Evolutionary conservation across 2,888 invertebrate genomes (phyloP).

Genomic region (Endomychus coccineus): DNA sequence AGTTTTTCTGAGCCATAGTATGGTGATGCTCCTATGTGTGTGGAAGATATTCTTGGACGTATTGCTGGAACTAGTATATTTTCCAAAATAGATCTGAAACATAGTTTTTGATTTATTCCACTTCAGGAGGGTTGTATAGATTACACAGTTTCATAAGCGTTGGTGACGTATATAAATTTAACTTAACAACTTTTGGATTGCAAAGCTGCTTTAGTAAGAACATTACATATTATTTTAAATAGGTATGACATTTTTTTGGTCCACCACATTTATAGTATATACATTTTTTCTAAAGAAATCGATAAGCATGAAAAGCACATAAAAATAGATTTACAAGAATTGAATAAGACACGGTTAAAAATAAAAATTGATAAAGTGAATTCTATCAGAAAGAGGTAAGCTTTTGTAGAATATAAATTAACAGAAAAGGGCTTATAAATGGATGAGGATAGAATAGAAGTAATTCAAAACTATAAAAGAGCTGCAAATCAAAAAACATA

Average conservation of each 20-base stretch:
- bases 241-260: slow-evolving; percentile 6
- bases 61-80: slow-evolving; percentile 4
- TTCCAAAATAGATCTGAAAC: slow-evolving; percentile 8
- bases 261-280: slow-evolving; percentile 7
- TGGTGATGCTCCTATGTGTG: slow-evolving; percentile 6
- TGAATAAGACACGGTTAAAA: slow-evolving; percentile 8
- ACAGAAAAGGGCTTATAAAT: slow-evolving; percentile 4
- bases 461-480: slow-evolving; percentile 5
- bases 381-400: slow-evolving; percentile 4
- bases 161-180: slow-evolving; percentile 5
- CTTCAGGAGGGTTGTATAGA: slow-evolving; percentile 2
- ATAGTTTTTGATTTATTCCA: slow-evolving; percentile 9
- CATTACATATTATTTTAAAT: slow-evolving; percentile 6
- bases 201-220: slow-evolving; percentile 8
- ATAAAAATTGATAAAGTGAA: slow-evolving; percentile 6
- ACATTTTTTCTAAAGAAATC: slow-evolving; percentile 4
- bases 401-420: slow-evolving; percentile 7
- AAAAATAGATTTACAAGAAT: slow-evolving; percentile 5
- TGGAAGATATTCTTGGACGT: slow-evolving; percentile 7
- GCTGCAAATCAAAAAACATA: slow-evolving; percentile 8
- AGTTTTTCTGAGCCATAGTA: background rate
- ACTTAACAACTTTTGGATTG: slow-evolving; percentile 7
- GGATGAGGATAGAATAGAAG: slow-evolving; percentile 5
- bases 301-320: slow-evolving; percentile 2
- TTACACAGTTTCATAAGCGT: slow-evolving; percentile 7